phyloP scores from a whole-genome alignment of 2,797 vertebrate genomes.

The Acanthis flammea region DNA sequence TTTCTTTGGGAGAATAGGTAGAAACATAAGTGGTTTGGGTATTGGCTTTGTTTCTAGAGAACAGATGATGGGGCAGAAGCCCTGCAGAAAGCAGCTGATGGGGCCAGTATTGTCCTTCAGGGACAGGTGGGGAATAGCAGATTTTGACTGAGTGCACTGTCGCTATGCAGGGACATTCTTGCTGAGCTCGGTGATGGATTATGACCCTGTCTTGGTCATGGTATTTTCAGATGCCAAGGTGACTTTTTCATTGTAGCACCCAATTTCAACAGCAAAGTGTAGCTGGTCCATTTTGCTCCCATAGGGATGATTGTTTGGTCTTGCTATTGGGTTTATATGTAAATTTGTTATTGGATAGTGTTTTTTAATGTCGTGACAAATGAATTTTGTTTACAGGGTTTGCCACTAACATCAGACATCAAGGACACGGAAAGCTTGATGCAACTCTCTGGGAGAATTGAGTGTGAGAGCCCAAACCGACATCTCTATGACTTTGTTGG shows the following conservation, averaged over 20 bases:
- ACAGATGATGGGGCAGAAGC: background rate
- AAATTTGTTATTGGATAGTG: background rate
- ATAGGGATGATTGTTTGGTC: background rate
- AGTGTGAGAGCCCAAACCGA: constrained; percentile 96
- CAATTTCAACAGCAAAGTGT: background rate
- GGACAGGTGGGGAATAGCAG: background rate
- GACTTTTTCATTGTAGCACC: background rate
- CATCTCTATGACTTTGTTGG: constrained; percentile 98
- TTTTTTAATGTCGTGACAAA: background rate
- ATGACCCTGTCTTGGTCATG: background rate
- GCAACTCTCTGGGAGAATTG: constrained; percentile 90
- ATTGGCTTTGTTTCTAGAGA: background rate
- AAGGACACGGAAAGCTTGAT: constrained; percentile 92
- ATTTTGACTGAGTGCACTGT: background rate
- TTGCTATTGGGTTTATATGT: background rate
- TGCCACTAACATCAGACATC: constrained; percentile 88
- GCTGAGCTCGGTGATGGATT: background rate
- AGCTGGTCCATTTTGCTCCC: background rate
- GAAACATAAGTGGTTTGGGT: background rate
- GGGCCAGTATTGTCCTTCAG: background rate
- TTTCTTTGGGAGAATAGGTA: background rate
- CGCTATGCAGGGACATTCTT: background rate
- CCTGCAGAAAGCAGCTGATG: background rate
- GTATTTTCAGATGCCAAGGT: background rate
- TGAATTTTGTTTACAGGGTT: constrained; percentile 79